Evolutionary conservation across 2,113 vertebrate species (phyloP).

Genomic region (Amia ocellicauda): DNA sequence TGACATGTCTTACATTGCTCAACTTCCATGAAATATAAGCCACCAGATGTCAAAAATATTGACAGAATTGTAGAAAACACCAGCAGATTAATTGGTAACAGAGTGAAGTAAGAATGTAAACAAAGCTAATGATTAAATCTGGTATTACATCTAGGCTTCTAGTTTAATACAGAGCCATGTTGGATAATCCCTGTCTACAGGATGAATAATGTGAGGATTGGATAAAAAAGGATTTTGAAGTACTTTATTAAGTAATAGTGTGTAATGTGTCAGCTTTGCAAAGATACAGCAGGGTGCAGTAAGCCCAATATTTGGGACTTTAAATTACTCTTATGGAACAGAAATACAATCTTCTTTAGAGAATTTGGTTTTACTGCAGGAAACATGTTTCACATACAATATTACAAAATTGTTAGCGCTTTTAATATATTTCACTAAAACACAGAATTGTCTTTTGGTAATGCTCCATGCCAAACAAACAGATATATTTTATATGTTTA

Average conservation of each 20-base stretch:
- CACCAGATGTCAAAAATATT: background rate
- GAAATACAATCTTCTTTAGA: conserved; percentile 25
- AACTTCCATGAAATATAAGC: background rate
- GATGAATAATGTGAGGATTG: background rate
- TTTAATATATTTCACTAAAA: background rate
- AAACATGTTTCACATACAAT: conserved; percentile 3
- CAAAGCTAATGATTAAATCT: conserved; percentile 22
- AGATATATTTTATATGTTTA: background rate
- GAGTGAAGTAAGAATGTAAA: conserved; percentile 2
- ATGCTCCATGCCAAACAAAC: conserved; percentile 5
- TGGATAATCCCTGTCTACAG: conserved; percentile 18
- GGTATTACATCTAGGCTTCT: conserved; percentile 8
- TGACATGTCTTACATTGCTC: too few relatives aligned
- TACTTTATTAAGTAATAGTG: conserved; percentile 29
- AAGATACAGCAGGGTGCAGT: conserved; percentile 13
- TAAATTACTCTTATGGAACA: conserved; percentile 29
- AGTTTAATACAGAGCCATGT: conserved; percentile 21
- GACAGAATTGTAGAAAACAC: background rate
- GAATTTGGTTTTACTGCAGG: conserved; percentile 19
- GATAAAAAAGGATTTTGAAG: background rate
- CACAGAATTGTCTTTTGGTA: conserved; percentile 5
- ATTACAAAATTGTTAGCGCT: conserved; percentile 12
- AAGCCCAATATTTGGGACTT: conserved; percentile 28
- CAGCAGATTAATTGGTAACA: background rate
- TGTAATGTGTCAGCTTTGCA: conserved; percentile 14